phyloP scores from a whole-genome alignment of 2,797 vertebrate genomes.

The Sebastes cheni region DNA sequence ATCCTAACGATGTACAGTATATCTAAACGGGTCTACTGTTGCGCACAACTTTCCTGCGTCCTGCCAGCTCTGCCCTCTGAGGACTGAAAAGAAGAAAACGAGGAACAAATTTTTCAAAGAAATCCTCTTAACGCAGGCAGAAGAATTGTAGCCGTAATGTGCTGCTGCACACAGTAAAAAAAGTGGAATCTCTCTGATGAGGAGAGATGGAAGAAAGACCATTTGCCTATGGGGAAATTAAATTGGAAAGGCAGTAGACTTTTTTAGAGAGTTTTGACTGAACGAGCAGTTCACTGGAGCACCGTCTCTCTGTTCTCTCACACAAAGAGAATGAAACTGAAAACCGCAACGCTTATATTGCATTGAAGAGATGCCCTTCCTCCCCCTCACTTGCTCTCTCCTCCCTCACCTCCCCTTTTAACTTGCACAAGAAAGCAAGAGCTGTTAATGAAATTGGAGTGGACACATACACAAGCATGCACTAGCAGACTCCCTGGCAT shows the following conservation, averaged over 20 bases:
- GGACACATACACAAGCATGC: conserved; percentile 3
- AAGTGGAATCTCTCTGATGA: conserved; percentile 13
- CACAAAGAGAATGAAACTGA: conserved; percentile 17
- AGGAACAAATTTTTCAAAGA: conserved; percentile 9
- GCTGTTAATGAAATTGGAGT: conserved; percentile 33
- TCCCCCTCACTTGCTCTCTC: not conserved
- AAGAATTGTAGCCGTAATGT: conserved; percentile 10
- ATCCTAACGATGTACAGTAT: conserved; percentile 38
- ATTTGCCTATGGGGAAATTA: conserved; percentile 37
- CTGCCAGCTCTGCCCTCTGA: conserved; percentile 23
- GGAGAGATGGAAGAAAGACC: not conserved
- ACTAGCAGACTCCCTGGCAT: conserved; percentile 27
- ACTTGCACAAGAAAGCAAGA: conserved; percentile 1
- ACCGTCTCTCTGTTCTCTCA: not conserved
- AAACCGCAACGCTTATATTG: not conserved
- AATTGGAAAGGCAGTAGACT: conserved; percentile 1
- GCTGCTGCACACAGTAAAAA: conserved; percentile 15
- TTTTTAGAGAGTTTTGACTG: not conserved
- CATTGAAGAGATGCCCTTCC: not conserved
- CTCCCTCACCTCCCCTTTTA: conserved; percentile 4
- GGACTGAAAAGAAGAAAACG: not conserved
- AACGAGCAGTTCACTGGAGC: not conserved
- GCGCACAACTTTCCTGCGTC: conserved; percentile 2
- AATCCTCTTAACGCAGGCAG: not conserved
- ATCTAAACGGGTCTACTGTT: conserved; percentile 20